These are phyloP conservation scores for Discoglossus pictus DNA, from an alignment of 2,797 vertebrate genomes.

Conservation along the genomic window DNA sequence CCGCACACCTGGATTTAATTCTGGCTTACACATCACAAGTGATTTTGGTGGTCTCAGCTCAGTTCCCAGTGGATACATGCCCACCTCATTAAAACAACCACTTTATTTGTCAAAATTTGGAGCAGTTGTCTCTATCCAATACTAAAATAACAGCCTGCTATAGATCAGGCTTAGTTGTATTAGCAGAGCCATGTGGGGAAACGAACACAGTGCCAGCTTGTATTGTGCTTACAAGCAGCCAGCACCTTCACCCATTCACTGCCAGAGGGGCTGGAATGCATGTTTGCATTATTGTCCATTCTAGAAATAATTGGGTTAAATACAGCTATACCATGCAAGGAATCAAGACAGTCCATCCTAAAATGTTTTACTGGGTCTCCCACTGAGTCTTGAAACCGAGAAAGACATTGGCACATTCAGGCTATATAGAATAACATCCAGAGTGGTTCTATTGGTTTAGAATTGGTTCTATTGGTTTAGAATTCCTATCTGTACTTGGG, in stretches of 20 bases:
- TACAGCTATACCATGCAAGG: too few species aligned
- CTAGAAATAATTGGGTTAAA: too few species aligned
- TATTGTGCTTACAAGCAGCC: not conserved
- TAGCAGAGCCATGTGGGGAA: constrained; percentile 36
- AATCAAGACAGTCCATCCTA: too few species aligned
- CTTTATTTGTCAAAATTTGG: constrained; percentile 51
- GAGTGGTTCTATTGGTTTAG: too few species aligned
- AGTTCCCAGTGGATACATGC: constrained; percentile 40
- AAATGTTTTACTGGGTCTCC: too few species aligned
- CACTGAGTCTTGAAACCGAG: too few species aligned
- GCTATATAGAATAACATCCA: too few species aligned
- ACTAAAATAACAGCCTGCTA: constrained; percentile 41
- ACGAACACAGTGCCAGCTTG: constrained; percentile 6
- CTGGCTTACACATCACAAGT: constrained; percentile 34
- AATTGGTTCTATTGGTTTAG: too few species aligned
- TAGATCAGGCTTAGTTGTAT: constrained; percentile 36
- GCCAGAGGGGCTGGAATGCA: too few species aligned
- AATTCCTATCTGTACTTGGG: too few species aligned
- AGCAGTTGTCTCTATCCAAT: constrained; percentile 28
- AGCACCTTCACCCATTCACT: not conserved
- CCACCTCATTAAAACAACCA: constrained; percentile 48
- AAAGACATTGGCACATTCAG: too few species aligned
- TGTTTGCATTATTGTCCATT: too few species aligned
- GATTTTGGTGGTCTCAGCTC: constrained; percentile 42
- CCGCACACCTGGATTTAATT: constrained; percentile 45